These are phyloP conservation scores for Mus spretus DNA, from an alignment of 2,797 vertebrate species.

Conservation along the genomic window DNA sequence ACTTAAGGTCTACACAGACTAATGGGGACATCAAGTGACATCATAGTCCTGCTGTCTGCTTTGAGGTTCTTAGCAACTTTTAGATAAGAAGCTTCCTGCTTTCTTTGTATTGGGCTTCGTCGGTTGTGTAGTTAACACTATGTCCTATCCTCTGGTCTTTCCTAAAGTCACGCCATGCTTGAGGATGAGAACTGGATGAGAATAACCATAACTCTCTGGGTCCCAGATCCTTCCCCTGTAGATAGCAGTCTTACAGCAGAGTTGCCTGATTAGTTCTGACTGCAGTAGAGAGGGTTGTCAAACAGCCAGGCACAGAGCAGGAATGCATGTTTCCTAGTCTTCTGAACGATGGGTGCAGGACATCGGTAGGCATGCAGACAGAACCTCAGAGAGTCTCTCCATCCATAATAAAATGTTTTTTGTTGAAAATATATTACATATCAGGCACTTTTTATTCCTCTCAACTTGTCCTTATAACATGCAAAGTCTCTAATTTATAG, in stretches of 20 bases:
- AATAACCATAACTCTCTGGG: neutral
- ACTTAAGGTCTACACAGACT: neutral
- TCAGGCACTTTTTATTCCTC: neutral
- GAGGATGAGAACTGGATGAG: neutral
- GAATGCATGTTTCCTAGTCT: neutral
- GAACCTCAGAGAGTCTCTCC: neutral
- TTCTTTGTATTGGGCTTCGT: neutral
- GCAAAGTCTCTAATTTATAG: neutral
- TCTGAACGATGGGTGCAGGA: neutral
- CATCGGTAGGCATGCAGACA: neutral
- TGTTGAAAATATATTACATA: neutral
- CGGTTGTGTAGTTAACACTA: rapidly evolving
- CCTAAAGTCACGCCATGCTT: neutral
- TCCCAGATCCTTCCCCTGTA: neutral
- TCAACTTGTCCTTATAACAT: neutral
- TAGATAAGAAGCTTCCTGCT: neutral
- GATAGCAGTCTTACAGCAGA: neutral
- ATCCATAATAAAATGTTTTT: neutral
- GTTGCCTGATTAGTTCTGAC: neutral
- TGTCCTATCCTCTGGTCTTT: neutral
- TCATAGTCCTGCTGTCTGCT: neutral
- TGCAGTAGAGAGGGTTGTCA: neutral
- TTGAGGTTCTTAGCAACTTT: neutral
- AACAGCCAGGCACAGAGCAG: neutral
- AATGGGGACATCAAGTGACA: neutral